Percentiles rank a stretch among this genome's conserved stretches.
These are phyloP conservation scores for Engystomops pustulosus DNA, from an alignment of 2,113 vertebrate species.

Conservation along the genomic window DNA sequence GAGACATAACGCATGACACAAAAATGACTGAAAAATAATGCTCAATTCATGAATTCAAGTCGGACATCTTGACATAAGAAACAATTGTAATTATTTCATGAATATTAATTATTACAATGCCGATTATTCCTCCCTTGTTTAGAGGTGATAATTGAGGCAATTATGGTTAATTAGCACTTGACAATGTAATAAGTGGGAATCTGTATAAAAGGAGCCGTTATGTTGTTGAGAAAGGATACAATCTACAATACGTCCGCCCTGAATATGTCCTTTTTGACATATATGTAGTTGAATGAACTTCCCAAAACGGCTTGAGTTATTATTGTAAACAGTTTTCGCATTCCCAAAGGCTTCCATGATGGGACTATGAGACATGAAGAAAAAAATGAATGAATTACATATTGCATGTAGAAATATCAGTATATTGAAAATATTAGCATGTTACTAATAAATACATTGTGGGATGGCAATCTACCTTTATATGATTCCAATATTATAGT, in stretches of 20 bases:
- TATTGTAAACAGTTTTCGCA: slow-evolving; percentile 96
- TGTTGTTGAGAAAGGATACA: slow-evolving; percentile 85
- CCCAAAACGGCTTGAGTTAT: slow-evolving; percentile 98
- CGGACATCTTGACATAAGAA: background rate
- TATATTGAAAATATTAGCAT: background rate
- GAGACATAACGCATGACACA: slow-evolving; percentile 66
- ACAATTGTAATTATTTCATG: background rate
- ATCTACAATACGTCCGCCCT: slow-evolving; percentile 94
- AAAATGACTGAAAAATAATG: background rate
- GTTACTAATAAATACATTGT: background rate
- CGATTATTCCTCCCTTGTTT: background rate
- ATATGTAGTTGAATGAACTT: slow-evolving; percentile 97
- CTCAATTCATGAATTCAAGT: background rate
- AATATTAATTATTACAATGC: background rate
- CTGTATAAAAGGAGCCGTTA: background rate
- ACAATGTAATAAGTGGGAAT: background rate
- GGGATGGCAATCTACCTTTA: background rate
- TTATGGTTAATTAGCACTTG: background rate
- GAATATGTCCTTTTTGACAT: slow-evolving; percentile 94
- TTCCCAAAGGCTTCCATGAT: slow-evolving; percentile 99
- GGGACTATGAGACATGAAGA: slow-evolving; percentile 76
- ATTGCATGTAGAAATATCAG: background rate
- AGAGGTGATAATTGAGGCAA: background rate
- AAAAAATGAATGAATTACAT: background rate
- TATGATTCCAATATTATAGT: background rate